Base-by-base conservation (phyloP, 1,140 invertebrate genomes). In the Notospermus geniculatus region DNA sequence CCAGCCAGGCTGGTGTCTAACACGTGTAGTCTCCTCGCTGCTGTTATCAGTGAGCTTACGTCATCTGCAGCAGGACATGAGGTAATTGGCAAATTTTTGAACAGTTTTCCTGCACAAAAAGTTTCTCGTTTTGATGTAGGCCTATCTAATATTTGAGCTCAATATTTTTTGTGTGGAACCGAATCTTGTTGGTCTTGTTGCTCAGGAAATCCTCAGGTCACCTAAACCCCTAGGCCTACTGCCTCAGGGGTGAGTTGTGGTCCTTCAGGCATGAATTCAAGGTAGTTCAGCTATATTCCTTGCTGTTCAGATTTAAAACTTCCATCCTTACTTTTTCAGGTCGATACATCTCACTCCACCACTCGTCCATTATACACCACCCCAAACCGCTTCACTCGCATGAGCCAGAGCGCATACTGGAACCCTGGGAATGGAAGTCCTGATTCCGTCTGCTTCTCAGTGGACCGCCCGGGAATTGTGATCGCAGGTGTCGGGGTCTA, bases 371-470 rank as follows among this genome's bases (percentile, higher is more conserved):
- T 95, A 64, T 88, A 93, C 52, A 87, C 89, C 41, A 95, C 93
- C 1, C 92, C 93, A 0, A 92, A 90, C 27, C 86, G 95, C 22
- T 98, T 98, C 76, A 90, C 91, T 7, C 87, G 92, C 57, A 89
- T 91, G 11, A 95, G 93, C 78, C 87, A 90, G 71, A 89, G 88
- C 39, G 86, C 91, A 41, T 91, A 91, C 1, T 98, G 96, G 96
- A 97, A 97, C 73, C 96, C 94, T 1, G 94, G 94, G 2, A 95
- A 94, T 80, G 95, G 95, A 32, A 94, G 92, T 25, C 92, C 95
- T 0, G 96, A 99, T 83, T 95, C 95, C 2, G 93, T 99, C 70
- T 92, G 92, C 68, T 97, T 98, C 73, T 88, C 88, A 19, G 95
- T 98, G 7, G 95, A 99, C 81, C 84, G 89, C 36, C 83, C 89